Conservation (phyloP, 1,140 invertebrate genomes). For the Pachypsylla venusta region DNA sequence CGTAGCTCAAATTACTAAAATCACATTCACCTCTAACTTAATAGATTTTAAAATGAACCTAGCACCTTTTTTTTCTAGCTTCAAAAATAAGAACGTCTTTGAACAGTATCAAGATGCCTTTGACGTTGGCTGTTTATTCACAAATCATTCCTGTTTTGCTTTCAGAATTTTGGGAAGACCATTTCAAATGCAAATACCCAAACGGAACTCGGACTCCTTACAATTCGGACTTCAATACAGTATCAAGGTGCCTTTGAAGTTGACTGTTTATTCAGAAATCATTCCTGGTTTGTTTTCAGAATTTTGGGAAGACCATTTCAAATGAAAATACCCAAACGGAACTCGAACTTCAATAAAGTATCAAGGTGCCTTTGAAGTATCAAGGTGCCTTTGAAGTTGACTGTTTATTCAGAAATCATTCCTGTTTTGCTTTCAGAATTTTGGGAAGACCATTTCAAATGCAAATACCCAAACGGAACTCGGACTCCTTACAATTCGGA, state of each 20-base stretch:
- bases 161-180: conserved; percentile 83
- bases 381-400: no score
- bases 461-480: conserved; percentile 57
- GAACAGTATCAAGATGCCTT: no score
- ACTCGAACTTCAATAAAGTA: no score
- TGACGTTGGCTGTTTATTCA: no score
- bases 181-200: conserved; percentile 67
- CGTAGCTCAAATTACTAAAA: no score
- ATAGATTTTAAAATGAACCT: no score
- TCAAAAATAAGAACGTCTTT: no score
- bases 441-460: conserved; percentile 82
- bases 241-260: no score
- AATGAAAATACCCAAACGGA: conserved; percentile 63
- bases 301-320: conserved; percentile 86
- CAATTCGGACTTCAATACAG: conserved; percentile 46
- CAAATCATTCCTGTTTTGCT: conserved; percentile 11
- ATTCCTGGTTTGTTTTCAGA: conserved; percentile 39
- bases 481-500: conserved; percentile 63
- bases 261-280: not conserved
- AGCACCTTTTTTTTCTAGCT: no score
- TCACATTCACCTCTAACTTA: no score
- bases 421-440: conserved; percentile 47
- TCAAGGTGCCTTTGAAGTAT: no score
- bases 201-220: conserved; percentile 61
- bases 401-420: no score